phyloP scores from a whole-genome alignment of 1,140 invertebrate genomes.

The Episyrphus balteatus region DNA sequence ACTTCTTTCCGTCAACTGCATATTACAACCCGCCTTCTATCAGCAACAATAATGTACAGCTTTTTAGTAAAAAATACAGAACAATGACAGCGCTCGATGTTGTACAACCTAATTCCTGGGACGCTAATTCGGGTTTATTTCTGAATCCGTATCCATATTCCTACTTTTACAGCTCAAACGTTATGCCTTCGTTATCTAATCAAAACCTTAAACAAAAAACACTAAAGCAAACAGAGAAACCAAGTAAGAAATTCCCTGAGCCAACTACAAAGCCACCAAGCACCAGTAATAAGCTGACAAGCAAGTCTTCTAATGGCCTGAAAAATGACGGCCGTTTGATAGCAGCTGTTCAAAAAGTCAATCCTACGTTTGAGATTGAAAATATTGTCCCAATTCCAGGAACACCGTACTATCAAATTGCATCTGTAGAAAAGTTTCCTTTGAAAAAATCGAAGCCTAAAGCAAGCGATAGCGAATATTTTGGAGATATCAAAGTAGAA shows the following conservation, averaged over 20 bases:
- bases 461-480: too few relatives aligned
- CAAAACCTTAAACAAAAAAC: constrained; percentile 12
- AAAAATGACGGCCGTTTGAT: constrained; percentile 18
- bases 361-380: constrained; percentile 28
- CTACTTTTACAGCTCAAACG: neutral
- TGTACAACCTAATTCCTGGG: too few relatives aligned
- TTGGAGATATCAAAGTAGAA: constrained; percentile 24
- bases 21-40: too few relatives aligned
- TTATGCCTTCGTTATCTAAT: too few relatives aligned
- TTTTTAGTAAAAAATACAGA: too few relatives aligned
- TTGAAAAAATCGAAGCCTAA: neutral
- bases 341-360: constrained; percentile 21
- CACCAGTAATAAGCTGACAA: constrained; percentile 5
- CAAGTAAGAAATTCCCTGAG: neutral
- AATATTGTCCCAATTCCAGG: constrained; percentile 26
- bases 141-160: neutral
- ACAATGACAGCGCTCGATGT: too few relatives aligned
- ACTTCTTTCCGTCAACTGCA: too few relatives aligned
- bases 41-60: too few relatives aligned
- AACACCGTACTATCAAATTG: constrained; percentile 2
- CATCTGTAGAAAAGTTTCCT: neutral
- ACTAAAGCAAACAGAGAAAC: neutral
- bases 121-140: too few relatives aligned
- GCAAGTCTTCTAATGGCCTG: constrained; percentile 9
- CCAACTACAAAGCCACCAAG: constrained; percentile 4